Base-by-base conservation (phyloP, 1,140 invertebrate species). In the Formica selysi region DNA sequence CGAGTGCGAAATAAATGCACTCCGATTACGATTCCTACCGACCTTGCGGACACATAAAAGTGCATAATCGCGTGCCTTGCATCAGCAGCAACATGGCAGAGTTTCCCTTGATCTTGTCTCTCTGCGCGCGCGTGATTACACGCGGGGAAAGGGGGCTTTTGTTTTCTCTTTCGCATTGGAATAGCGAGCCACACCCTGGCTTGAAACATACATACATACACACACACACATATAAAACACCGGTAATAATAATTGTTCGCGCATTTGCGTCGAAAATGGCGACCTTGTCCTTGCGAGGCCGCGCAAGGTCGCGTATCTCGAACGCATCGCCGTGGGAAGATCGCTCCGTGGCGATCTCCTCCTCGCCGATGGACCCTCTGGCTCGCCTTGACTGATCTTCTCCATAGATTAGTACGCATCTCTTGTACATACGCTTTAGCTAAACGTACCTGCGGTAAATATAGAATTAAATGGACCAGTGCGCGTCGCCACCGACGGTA, bases 211-310 rank as follows among this genome's bases (percentile, higher is more conserved):
- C 51, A 32, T n/a, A 36, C 51, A 36, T 29, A 22, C 51, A n/a
- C 6, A 19, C 29, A 7, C 22, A 54, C 29, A n/a, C 22, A 19
- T 10, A 8, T 13, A 36, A 16, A 54, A 73, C 4, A 41, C 26
- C 13, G 32, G 38, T 87, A 86, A 87, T 88, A 91, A 91, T 91
- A 91, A 91, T 91, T 91, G 87, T 91, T 91, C 54, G 85, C 70
- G 85, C 85, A 71, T 74, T 93, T 91, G 89, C 89, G 87, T 92
- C 87, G 86, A 92, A 92, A 93, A 91, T 92, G 78, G 87, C 87
- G 89, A 90, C 88, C 93, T 93, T 93, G 93, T 94, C 93, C 93
- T 94, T 94, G 93, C 93, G 93, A 94, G 91, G 92, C 91, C 92
- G 81, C 86, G 87, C 78, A 80, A 76, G 32, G 76, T 29, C 88